Evolutionary conservation across 2,113 vertebrate genomes (phyloP).

Genomic region (Mixornis gularis): DNA sequence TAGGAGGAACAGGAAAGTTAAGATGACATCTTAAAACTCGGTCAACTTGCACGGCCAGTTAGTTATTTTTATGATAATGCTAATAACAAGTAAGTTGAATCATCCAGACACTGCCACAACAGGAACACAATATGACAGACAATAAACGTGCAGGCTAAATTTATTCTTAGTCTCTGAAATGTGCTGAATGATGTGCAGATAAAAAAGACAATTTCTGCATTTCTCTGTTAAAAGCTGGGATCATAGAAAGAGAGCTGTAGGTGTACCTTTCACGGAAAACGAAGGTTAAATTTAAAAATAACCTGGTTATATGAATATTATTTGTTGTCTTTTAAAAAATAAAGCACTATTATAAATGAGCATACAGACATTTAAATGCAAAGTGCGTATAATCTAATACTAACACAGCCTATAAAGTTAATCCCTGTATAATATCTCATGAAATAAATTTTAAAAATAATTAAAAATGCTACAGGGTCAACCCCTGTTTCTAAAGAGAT

Average conservation of each 20-base stretch:
- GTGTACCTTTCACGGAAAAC: not conserved
- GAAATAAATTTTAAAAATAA: not conserved
- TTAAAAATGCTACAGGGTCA: not conserved
- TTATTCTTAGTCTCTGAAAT: not conserved
- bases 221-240: not conserved
- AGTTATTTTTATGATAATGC: constrained; percentile 1
- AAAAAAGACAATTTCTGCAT: not conserved
- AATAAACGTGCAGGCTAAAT: not conserved
- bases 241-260: not conserved
- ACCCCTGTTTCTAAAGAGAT: not conserved
- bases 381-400: not conserved
- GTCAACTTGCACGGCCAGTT: not conserved
- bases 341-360: not conserved
- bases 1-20: not conserved
- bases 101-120: not conserved
- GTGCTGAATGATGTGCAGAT: not conserved
- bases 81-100: not conserved
- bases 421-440: not conserved
- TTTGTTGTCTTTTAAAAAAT: not conserved
- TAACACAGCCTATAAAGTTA: not conserved
- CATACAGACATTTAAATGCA: not conserved
- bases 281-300: not conserved
- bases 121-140: not conserved
- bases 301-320: not conserved
- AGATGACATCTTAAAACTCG: not conserved